These are phyloP conservation scores for Typhlichthys eigenmanni DNA, from an alignment of 2,797 vertebrate genomes.

Conservation along the genomic window DNA sequence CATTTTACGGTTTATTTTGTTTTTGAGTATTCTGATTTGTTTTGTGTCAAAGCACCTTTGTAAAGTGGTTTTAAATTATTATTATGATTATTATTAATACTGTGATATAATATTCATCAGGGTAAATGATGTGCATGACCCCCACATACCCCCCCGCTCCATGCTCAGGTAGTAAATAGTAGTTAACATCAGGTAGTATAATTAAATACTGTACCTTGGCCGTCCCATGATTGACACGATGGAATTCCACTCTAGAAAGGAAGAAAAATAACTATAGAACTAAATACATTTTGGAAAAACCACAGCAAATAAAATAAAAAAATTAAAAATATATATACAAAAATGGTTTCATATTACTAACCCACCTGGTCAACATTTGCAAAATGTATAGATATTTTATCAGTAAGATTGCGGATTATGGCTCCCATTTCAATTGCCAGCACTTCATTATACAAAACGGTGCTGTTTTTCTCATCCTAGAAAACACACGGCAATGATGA, in stretches of 20 bases:
- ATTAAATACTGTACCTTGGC: conserved; percentile 53
- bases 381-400: conserved; percentile 51
- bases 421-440: conserved; percentile 69
- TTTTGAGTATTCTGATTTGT: too few species aligned
- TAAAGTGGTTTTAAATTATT: too few species aligned
- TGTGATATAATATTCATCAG: too few species aligned
- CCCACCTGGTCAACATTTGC: conserved; percentile 32
- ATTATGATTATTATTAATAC: too few species aligned
- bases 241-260: conserved; percentile 34
- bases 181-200: background rate
- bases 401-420: conserved; percentile 41
- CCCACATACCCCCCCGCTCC: too few species aligned
- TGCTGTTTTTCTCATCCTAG: conserved; percentile 61
- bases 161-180: background rate
- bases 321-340: background rate
- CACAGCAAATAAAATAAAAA: background rate
- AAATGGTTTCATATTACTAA: background rate
- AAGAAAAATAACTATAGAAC: conserved; percentile 3
- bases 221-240: conserved; percentile 68
- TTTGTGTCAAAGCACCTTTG: too few species aligned
- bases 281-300: background rate
- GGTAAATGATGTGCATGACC: too few species aligned
- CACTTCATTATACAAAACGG: conserved; percentile 52
- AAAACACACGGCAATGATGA: conserved; percentile 2
- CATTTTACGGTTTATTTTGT: too few species aligned